phyloP scores from a whole-genome alignment of 2,888 invertebrate species.

The Cantharis rustica region DNA sequence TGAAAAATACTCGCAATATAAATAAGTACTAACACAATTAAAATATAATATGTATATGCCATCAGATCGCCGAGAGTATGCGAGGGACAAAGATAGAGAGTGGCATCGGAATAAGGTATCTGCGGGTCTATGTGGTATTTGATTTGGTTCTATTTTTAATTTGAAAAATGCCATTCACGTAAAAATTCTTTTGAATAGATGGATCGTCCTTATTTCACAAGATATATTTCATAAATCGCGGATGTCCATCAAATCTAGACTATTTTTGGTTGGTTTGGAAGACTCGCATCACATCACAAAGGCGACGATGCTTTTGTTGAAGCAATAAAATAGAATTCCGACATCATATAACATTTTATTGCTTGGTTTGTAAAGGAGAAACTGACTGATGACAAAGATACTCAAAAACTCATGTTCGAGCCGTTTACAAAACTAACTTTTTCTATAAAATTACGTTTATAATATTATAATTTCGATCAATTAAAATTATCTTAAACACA shows the following conservation, averaged over 20 bases:
- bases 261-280: neutral
- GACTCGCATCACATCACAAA: conserved; percentile 1
- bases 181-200: neutral
- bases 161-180: neutral
- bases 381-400: conserved; percentile 16
- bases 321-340: conserved; percentile 25
- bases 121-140: neutral
- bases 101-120: neutral
- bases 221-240: conserved; percentile 8
- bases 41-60: neutral
- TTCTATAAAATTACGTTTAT: neutral
- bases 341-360: conserved; percentile 33
- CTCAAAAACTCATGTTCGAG: neutral
- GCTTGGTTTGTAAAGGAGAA: conserved; percentile 27
- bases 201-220: neutral
- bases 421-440: neutral
- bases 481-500: neutral
- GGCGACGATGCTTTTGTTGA: conserved; percentile 9
- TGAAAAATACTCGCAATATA: neutral
- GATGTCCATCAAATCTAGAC: conserved; percentile 1
- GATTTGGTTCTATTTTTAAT: neutral
- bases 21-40: neutral
- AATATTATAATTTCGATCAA: neutral
- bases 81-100: neutral
- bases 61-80: neutral